These are phyloP conservation scores for Montipora cactus DNA, from an alignment of 64 coral and sea anemone genomes.

Conservation along the genomic window DNA sequence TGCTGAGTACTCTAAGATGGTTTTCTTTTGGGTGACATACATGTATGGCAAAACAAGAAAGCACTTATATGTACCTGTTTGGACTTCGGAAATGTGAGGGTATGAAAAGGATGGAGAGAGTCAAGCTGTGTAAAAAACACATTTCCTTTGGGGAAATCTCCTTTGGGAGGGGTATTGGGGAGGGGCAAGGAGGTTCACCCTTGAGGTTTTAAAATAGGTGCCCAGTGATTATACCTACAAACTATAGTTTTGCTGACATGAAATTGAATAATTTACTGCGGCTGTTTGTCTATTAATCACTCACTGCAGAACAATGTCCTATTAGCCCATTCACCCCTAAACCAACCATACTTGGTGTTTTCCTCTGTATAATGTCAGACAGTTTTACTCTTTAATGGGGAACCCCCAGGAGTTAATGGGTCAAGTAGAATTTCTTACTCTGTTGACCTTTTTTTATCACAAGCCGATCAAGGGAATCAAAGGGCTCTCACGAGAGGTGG, in stretches of 20 bases:
- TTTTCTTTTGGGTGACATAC: too few relatives aligned
- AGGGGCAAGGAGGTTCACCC: too few relatives aligned
- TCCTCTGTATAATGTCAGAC: not conserved
- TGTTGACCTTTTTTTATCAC: not conserved
- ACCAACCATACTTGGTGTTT: not conserved
- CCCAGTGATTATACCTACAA: not conserved
- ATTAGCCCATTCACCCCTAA: too few relatives aligned
- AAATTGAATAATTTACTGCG: not conserved
- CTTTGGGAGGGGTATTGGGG: too few relatives aligned
- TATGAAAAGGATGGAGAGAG: too few relatives aligned
- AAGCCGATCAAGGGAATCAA: slow-evolving; percentile 66
- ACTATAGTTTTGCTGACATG: not conserved
- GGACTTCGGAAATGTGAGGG: too few relatives aligned
- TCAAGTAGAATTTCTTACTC: not conserved
- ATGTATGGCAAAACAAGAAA: too few relatives aligned
- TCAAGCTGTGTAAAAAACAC: too few relatives aligned
- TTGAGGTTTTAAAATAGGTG: too few relatives aligned
- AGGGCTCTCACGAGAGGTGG: slow-evolving; percentile 51
- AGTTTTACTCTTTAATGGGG: not conserved
- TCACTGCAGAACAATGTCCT: not conserved
- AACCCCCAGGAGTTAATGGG: too few relatives aligned
- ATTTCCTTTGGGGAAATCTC: too few relatives aligned
- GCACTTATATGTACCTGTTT: too few relatives aligned
- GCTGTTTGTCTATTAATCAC: not conserved
- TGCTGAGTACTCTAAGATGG: not conserved